Evolutionary conservation across 2,113 vertebrate species (phyloP).

Genomic region (Lontra canadensis): DNA sequence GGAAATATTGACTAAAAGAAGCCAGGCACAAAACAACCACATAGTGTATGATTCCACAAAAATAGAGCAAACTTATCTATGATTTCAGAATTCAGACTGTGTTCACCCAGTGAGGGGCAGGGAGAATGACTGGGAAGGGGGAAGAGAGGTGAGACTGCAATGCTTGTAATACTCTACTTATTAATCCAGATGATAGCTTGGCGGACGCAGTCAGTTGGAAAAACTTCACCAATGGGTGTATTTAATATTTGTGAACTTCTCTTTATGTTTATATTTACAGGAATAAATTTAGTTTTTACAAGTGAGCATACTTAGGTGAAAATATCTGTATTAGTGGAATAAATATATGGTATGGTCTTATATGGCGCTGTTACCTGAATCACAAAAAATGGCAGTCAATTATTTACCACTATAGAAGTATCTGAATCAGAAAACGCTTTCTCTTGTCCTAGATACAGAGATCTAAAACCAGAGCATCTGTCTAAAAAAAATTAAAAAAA

Average conservation of each 20-base stretch:
- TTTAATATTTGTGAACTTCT: neutral
- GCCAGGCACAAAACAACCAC: neutral
- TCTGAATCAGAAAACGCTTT: neutral
- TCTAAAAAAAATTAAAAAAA: neutral
- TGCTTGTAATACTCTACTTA: neutral
- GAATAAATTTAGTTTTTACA: neutral
- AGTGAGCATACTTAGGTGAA: neutral
- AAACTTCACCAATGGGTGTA: neutral
- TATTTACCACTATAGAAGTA: neutral
- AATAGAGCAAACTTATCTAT: neutral
- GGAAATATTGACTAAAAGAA: neutral
- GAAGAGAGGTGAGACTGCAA: fast-evolving
- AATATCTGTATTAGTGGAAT: neutral
- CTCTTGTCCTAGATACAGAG: neutral
- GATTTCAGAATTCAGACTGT: neutral
- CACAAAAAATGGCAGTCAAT: neutral
- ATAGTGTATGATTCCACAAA: neutral
- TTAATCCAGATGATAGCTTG: neutral
- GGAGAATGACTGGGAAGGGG: fast-evolving
- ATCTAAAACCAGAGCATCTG: neutral
- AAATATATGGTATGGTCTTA: neutral
- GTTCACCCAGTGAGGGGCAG: neutral
- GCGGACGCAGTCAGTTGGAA: neutral
- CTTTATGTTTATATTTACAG: neutral
- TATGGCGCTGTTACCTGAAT: neutral